Base-by-base conservation (phyloP, 1,140 invertebrate genomes). In the Tachypleus tridentatus region DNA sequence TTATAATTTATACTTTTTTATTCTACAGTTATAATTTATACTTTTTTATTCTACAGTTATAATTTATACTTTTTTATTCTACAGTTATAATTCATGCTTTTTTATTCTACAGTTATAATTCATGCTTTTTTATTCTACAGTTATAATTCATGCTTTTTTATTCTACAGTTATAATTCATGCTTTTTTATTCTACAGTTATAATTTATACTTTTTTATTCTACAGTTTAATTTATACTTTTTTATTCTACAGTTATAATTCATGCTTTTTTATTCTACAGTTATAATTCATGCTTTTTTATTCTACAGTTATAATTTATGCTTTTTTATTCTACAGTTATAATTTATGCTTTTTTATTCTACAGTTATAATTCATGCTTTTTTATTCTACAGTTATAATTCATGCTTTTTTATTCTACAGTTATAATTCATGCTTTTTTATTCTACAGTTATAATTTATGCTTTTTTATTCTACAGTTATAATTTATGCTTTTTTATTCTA, bases 191-290 rank as follows among this genome's bases (percentile, higher is more conserved):
- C 29, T 29, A 2, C 2, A 29, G 29, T 29, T 29, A 29, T 29
- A 29, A 29, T 29, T 29, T 29, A 29, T 29, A 2, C 2, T 29
- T 29, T 29, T n/a, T 66, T 60, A 70, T n/a, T n/a, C n/a, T n/a
- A n/a, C n/a, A n/a, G n/a, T n/a, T n/a, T n/a, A n/a, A n/a, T n/a
- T n/a, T n/a, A n/a, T n/a, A n/a, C n/a, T n/a, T n/a, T n/a, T n/a
- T n/a, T n/a, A n/a, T n/a, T n/a, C 29, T 29, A 2, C 2, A 29
- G 29, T 29, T 29, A 29, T 29, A 29, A 29, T 29, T 29, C 2
- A 29, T 29, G 29, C 2, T 29, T 29, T 29, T n/a, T 66, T 60
- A 70, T n/a, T n/a, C 29, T 29, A 2, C 2, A 29, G 29, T 29
- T 29, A 29, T 29, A 29, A 29, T 29, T 29, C 2, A 29, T 29